Base-by-base conservation (phyloP, 2,797 vertebrate species). In the Gallinago solitaria region DNA sequence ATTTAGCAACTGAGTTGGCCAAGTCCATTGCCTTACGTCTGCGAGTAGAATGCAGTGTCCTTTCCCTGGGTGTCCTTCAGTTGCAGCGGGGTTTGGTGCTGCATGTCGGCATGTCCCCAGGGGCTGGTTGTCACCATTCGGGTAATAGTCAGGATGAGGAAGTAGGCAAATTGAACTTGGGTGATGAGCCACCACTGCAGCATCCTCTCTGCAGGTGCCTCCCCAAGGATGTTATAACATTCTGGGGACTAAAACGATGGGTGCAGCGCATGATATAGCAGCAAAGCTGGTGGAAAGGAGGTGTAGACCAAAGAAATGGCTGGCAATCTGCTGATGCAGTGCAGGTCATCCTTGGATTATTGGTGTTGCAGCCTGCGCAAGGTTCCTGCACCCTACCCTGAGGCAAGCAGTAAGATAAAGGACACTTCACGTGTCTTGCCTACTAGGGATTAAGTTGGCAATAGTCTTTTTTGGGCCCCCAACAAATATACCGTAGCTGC, bases 1-100 rank as follows among this genome's bases (percentile, higher is more conserved):
- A 79, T 68, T 88, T 59, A 37, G 70, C 12, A 25, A 57, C 61
- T 15, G 93, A 88, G 82, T 86, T 96, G 95, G 95, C 95, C 94
- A n/a, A 79, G 89, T 53, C 84, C 76, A 1, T 4, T 5, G 87
- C 89, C 35, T 27, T 3, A n/a, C 11, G 83, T 2, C 83, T 25
- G 71, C 0, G 47, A 73, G 59, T 35, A 28, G 91, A 32, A 43
- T 37, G 90, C 80, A 33, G 92, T 0, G 70, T 82, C 93, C 93
- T 83, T 35, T 17, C 27, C 73, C 87, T 37, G 85, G 73, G 8
- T 65, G 96, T 24, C 92, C 95, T 92, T 92, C 93, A 68, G 8
- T 4, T 19, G 75, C 90, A 45, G 20, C 0, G 1, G 69, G 85
- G 83, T 70, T 16, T n/a, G 11, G 25, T 5, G 0, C 84, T n/a